Conservation (phyloP, 2,113 vertebrate species). For the Oenanthe oenanthe region DNA sequence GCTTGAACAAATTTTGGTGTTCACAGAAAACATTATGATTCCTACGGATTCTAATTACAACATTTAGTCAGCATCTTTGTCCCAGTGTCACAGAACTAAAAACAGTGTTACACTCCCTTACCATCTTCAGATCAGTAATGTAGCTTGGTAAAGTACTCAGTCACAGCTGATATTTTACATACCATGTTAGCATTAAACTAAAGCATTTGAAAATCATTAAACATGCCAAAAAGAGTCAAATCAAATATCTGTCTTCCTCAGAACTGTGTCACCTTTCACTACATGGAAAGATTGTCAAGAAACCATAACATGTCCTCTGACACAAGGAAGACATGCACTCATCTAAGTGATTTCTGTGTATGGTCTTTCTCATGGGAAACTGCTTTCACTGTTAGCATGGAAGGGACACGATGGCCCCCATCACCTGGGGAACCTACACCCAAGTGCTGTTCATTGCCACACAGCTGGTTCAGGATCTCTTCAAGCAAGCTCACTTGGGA, state of each 20-base stretch:
- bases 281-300: background rate
- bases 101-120: background rate
- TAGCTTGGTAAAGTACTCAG: background rate
- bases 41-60: background rate
- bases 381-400: accelerated
- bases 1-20: background rate
- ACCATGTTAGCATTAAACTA: background rate
- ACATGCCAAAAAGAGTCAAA: background rate
- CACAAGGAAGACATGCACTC: background rate
- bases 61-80: background rate
- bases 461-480: background rate
- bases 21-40: background rate
- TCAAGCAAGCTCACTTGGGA: background rate
- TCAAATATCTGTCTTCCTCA: background rate
- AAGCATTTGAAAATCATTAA: background rate
- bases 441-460: background rate
- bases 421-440: background rate
- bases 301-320: background rate
- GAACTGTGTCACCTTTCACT: background rate
- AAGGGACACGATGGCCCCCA: background rate
- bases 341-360: background rate
- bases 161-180: background rate
- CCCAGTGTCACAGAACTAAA: background rate
- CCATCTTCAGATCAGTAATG: background rate
- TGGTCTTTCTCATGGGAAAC: background rate